Percentiles rank a stretch among this genome's conserved stretches.
Evolutionary conservation across 2,888 invertebrate genomes (phyloP).

Genomic region (Harpagoxenus sublaevis): DNA sequence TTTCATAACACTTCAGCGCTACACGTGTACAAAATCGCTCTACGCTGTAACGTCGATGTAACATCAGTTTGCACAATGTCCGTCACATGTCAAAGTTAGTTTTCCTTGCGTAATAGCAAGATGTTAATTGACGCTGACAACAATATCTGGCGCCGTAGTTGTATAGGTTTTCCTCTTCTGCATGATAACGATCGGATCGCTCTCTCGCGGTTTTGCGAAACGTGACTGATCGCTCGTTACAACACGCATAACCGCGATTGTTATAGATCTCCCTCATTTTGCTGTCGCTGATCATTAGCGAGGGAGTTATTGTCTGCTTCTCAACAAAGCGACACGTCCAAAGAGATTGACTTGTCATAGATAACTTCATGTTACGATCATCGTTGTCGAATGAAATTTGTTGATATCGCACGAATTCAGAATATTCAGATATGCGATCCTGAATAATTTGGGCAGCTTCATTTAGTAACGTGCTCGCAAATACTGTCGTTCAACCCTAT

Average conservation of each 20-base stretch:
- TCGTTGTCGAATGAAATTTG: conserved; percentile 19
- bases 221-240: conserved; percentile 34
- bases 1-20: neutral
- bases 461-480: neutral
- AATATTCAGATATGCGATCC: neutral
- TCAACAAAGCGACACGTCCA: conserved; percentile 25
- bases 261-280: conserved; percentile 11
- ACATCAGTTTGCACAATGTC: neutral
- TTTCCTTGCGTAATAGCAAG: conserved; percentile 53
- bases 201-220: conserved; percentile 23
- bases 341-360: conserved; percentile 37
- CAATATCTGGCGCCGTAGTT: conserved; percentile 17
- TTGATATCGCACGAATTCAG: neutral
- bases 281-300: conserved; percentile 18
- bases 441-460: conserved; percentile 33
- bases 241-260: conserved; percentile 18
- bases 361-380: neutral
- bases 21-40: neutral
- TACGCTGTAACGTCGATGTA: neutral
- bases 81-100: conserved; percentile 45
- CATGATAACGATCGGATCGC: neutral
- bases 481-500: neutral
- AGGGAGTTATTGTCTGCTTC: neutral
- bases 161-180: neutral
- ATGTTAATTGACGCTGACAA: conserved; percentile 46